Evolutionary conservation across 2,113 vertebrate species (phyloP).

Genomic region (Cochlearius cochlearius): DNA sequence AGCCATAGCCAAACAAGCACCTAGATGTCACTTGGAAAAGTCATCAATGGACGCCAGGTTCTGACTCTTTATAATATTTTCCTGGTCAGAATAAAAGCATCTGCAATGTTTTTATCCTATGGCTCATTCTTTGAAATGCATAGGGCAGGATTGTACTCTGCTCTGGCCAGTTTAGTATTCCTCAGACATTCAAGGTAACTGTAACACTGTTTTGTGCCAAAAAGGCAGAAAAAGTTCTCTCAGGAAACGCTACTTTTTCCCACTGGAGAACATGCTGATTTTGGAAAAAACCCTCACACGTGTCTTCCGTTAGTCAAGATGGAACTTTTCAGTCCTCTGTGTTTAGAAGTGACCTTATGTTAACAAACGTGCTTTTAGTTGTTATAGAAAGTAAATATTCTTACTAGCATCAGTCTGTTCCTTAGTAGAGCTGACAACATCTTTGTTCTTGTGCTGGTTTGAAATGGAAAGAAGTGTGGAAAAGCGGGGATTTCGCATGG

Average conservation of each 20-base stretch:
- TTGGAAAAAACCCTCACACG: rapidly evolving
- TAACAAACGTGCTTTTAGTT: not conserved
- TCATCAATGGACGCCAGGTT: not conserved
- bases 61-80: not conserved
- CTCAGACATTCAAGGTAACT: not conserved
- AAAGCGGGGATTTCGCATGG: not conserved
- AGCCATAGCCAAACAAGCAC: not conserved
- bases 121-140: not conserved
- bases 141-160: not conserved
- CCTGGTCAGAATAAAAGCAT: not conserved
- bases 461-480: not conserved
- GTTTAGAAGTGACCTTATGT: not conserved
- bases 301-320: not conserved
- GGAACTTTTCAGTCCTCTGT: not conserved
- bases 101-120: not conserved
- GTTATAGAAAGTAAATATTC: not conserved
- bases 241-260: not conserved
- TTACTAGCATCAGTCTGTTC: not conserved
- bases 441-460: not conserved
- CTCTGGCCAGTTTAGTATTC: not conserved
- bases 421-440: not conserved
- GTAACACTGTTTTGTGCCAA: not conserved
- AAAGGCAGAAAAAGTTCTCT: not conserved
- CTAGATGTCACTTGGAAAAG: not conserved
- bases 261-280: not conserved